Evolutionary conservation across 2,888 invertebrate species (phyloP).

Genomic region (Parnassius smintheus): DNA sequence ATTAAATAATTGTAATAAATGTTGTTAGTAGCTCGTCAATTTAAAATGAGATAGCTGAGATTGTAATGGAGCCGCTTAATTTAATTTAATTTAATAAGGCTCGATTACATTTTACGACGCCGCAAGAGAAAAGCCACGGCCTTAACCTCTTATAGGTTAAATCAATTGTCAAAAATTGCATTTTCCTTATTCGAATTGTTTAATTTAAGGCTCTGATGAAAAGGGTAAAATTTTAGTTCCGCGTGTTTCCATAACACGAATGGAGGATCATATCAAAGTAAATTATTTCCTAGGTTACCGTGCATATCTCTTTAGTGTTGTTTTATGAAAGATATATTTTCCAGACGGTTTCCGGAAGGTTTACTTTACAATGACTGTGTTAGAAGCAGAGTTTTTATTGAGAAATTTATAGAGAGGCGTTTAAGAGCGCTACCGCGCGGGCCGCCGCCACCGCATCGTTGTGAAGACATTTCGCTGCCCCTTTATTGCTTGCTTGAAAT

Average conservation of each 20-base stretch:
- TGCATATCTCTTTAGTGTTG: constrained; percentile 54
- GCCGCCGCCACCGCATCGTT: constrained; percentile 40
- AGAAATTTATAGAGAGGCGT: constrained; percentile 70
- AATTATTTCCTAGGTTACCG: constrained; percentile 72
- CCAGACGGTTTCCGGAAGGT: constrained; percentile 51
- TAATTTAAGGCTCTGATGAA: constrained; percentile 47
- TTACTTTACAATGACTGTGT: constrained; percentile 49
- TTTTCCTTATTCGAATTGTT: constrained; percentile 44
- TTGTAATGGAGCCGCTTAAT: constrained; percentile 76
- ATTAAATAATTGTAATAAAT: constrained; percentile 57
- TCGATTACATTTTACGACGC: constrained; percentile 77
- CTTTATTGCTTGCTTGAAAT: constrained; percentile 79
- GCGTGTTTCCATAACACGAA: constrained; percentile 43
- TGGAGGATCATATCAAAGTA: constrained; percentile 72
- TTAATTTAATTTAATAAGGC: constrained; percentile 79
- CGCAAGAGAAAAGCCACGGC: constrained; percentile 62
- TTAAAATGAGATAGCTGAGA: constrained; percentile 69
- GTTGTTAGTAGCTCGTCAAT: constrained; percentile 53
- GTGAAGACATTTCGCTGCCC: constrained; percentile 69
- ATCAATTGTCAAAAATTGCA: constrained; percentile 77
- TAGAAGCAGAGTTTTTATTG: constrained; percentile 60
- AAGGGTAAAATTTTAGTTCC: constrained; percentile 54
- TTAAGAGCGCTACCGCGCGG: constrained; percentile 62
- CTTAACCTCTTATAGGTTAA: constrained; percentile 70
- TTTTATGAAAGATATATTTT: constrained; percentile 41